Base-by-base conservation (phyloP, 1,140 invertebrate genomes). In the Stegodyphus dumicola region DNA sequence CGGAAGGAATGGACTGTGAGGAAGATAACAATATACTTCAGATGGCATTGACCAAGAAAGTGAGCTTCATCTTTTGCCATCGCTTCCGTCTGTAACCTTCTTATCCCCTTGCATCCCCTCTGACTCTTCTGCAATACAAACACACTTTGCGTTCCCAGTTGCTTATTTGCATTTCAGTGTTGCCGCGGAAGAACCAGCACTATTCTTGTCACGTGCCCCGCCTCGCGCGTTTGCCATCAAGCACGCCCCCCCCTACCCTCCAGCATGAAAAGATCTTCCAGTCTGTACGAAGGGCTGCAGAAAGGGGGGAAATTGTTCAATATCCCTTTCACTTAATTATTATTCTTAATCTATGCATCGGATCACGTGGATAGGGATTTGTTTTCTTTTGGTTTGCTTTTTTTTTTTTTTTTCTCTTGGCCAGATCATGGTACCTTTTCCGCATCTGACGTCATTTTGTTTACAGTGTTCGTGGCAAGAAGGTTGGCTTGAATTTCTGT, bases 321-420 rank as follows among this genome's bases (percentile, higher is more conserved):
- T 76, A 85, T 85, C 64, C 71, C 81, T 85, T 85, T 85, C 81
- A 85, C 73, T 85, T 85, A 85, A 85, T 85, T 85, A 85, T 85
- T 77, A 77, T 85, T 75, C 73, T 85, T 85, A 85, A 85, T 85
- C 81, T 85, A 85, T 76, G 81, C 81, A 85, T 85, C 73, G 53
- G 65, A 85, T 85, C 81, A 85, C 74, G 81, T 76, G 73, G 66
- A 11, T 76, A 56, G n/a, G 13, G 5, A 33, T 69, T 56, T 76
- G 33, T 52, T 60, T 71, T 48, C 54, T 52, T 10, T 49, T 48
- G 49, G 13, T 74, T 51, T 53, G 53, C 9, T 6, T 56, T 74
- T 56, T 74, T 13, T 54, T 53, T 74, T 51, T 53, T 74, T n/a
- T 6, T 56, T 74, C 18, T 74, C 15, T 56, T 54, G 5, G 15